Evolutionary conservation across 2,888 invertebrate genomes (phyloP), one percentile per base, ranked within the genome.

Genomic region (Cryptus armator): DNA sequence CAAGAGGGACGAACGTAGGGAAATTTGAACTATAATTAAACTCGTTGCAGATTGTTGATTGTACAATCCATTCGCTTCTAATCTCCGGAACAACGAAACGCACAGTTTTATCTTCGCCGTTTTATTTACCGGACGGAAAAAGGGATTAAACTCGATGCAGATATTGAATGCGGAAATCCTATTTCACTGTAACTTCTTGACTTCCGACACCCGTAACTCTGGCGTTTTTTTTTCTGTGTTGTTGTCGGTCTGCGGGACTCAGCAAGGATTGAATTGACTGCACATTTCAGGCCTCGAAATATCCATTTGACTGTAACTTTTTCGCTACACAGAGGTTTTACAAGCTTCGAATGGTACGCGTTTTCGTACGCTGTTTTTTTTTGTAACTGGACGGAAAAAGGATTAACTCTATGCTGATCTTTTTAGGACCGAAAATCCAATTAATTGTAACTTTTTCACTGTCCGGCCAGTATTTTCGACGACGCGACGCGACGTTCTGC

Each of bases 21-120:
- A 32, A 62, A 62, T 29, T 4, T 6, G 29, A 29, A 62, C 29
- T 62, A n/a, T 62, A 6, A 37, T 53, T 70, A 70, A 70, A 10
- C 32, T 32, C 37, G n/a, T 10, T 32, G 51, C 51, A 37, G 48
- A 43, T 43, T 71, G 43, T 71, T 43, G 12, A 10, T 19, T 37
- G 14, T 12, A 43, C 14, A 53, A 53, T 71, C 14, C 62, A 32
- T 29, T 32, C 14, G 62, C 12, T 29, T 32, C 29, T 32, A 14
- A 62, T 62, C 19, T 24, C 24, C 56, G 56, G 24, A 56, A 24
- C 24, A 19, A 12, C 10, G 24, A 14, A 3, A 37, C 9, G 37
- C 37, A 37, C 37, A 37, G 37, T 37, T 37, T 37, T 37, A 37
- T 37, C 37, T 37, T 5, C 6, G 37, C 7, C 7, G 37, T 7